Evolutionary conservation across 2,113 vertebrate genomes (phyloP).

Genomic region (Thamnophis sirtalis): DNA sequence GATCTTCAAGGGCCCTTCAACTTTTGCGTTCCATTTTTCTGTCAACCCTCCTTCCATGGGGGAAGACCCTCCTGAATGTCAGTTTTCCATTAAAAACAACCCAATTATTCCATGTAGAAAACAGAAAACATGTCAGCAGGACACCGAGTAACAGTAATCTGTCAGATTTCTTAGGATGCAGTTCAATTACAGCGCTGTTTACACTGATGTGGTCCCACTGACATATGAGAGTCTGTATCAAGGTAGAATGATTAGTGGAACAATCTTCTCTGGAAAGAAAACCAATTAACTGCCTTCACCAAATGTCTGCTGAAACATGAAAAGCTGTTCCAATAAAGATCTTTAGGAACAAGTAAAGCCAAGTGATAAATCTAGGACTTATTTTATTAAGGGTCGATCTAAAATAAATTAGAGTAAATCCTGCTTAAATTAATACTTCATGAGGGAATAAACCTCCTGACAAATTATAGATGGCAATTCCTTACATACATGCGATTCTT

Average conservation of each 20-base stretch:
- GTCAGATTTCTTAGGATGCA: constrained; percentile 64
- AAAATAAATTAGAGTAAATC: constrained; percentile 60
- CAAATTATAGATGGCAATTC: constrained; percentile 17
- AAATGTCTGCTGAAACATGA: constrained; percentile 74
- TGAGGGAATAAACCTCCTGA: constrained; percentile 40
- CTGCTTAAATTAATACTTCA: constrained; percentile 54
- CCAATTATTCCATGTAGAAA: constrained; percentile 41
- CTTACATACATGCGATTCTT: constrained; percentile 9
- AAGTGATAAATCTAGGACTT: constrained; percentile 67
- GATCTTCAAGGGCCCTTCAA: background rate
- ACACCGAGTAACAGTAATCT: constrained; percentile 71
- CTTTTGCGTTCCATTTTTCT: background rate
- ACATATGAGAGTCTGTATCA: background rate
- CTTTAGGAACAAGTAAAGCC: constrained; percentile 66
- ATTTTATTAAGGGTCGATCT: constrained; percentile 63
- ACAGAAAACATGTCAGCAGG: constrained; percentile 62
- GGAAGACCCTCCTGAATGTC: background rate
- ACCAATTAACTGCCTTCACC: constrained; percentile 78
- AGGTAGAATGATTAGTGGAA: constrained; percentile 68
- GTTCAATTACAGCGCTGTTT: background rate
- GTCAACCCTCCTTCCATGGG: background rate
- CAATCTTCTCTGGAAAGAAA: constrained; percentile 77
- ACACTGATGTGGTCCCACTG: background rate
- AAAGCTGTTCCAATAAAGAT: constrained; percentile 74
- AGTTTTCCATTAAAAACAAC: constrained; percentile 21